phyloP scores from a whole-genome alignment of 2,797 vertebrate species.

The Gila robusta region DNA sequence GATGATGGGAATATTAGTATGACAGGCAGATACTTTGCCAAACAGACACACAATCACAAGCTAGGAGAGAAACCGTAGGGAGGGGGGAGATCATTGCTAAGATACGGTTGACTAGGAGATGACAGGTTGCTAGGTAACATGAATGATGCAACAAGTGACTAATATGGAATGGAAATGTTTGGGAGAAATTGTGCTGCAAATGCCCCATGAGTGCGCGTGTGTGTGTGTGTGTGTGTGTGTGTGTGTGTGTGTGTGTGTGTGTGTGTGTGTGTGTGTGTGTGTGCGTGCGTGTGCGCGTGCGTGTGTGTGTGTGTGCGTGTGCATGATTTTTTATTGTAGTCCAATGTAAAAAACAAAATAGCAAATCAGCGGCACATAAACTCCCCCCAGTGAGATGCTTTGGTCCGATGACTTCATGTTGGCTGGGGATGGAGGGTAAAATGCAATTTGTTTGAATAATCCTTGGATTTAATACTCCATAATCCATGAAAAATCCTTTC shows the following conservation, averaged over 20 bases:
- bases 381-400: conserved; percentile 68
- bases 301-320: conserved; percentile 45
- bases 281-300: conserved; percentile 37
- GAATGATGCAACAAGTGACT: conserved; percentile 77
- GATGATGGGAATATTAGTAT: neutral
- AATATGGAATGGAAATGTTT: conserved; percentile 69
- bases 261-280: neutral
- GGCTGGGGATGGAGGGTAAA: conserved; percentile 70
- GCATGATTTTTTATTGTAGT: conserved; percentile 44
- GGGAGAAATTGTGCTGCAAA: neutral
- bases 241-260: conserved; percentile 11
- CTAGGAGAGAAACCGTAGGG: conserved; percentile 49
- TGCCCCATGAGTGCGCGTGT: neutral
- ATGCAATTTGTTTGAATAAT: conserved; percentile 88
- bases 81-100: conserved; percentile 73
- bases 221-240: conserved; percentile 37
- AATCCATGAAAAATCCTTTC: conserved; percentile 84
- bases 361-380: conserved; percentile 55
- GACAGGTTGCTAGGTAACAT: conserved; percentile 82
- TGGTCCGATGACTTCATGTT: conserved; percentile 71
- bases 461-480: conserved; percentile 85
- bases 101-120: conserved; percentile 77
- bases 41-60: conserved; percentile 20
- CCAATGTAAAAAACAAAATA: conserved; percentile 51
- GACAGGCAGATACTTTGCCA: neutral